Evolutionary conservation across 2,113 vertebrate genomes (phyloP).

Genomic region (Macaca nemestrina): DNA sequence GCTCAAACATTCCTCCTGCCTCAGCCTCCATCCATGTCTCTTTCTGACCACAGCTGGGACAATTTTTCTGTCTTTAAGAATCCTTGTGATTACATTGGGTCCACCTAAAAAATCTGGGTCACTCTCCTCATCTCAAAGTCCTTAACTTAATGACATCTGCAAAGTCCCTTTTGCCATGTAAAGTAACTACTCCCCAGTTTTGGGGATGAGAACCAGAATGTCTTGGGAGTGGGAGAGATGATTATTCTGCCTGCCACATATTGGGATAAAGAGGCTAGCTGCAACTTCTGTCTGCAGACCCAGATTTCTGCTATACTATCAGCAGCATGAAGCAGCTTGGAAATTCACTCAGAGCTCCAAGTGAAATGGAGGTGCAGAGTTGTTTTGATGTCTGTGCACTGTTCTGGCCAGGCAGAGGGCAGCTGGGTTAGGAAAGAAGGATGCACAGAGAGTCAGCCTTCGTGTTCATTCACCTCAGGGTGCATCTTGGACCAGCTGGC

Average conservation of each 20-base stretch:
- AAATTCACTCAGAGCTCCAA: background rate
- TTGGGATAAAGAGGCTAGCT: background rate
- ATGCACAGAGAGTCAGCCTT: background rate
- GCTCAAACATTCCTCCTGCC: too few relatives aligned
- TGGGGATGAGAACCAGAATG: background rate
- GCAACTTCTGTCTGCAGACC: background rate
- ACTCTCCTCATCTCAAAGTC: background rate
- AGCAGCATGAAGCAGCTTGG: background rate
- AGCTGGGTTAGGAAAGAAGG: background rate
- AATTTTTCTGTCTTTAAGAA: background rate
- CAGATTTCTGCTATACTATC: background rate
- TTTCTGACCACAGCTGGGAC: background rate
- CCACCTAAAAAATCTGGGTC: background rate
- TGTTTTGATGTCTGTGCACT: background rate
- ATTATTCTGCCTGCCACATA: too few relatives aligned
- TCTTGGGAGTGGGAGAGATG: background rate
- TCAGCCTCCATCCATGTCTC: background rate
- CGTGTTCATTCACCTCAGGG: background rate
- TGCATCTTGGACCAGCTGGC: background rate
- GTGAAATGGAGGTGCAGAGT: background rate
- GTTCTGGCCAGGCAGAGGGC: background rate
- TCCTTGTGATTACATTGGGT: background rate
- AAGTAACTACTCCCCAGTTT: background rate
- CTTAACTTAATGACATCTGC: background rate
- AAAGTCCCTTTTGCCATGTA: background rate